Evolutionary conservation across 2,888 invertebrate species (phyloP), one percentile per base, ranked within the genome.

Genomic region (Himalopsyche tibetana): DNA sequence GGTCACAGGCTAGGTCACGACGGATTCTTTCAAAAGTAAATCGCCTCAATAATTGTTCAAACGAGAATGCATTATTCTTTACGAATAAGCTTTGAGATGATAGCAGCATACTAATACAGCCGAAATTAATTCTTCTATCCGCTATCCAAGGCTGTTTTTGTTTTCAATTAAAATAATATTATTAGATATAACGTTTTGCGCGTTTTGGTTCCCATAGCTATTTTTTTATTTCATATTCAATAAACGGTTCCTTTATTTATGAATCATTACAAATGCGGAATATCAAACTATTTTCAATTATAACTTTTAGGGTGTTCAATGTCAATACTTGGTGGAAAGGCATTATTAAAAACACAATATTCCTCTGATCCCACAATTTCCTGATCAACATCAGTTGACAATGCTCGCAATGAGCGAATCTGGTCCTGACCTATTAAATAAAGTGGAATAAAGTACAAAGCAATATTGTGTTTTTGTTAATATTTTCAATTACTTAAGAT

Each of bases 21-120:
- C n/a, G 19, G n/a, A 51, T 84, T 45, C 55, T 55, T 45, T 45
- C 69, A 51, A 83, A 84, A 80, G 55, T 55, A 84, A 38, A 28
- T 38, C 17, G n/a, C 36, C 79, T 55, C 9, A 80, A 9, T 40
- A 84, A 36, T 38, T 56, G 19, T 80, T 80, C 19, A 80, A 84
- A 55, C 38, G 79, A 80, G 51, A 80, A 45, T 28, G 28, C 45
- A 80, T 55, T 82, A 36, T 82, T 82, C 40, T 83, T 55, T 51
- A 55, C 63, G 55, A 80, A 84, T 11, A 55, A 79, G 38, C 55
- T 84, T n/a, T 55, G 45, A 51, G 69, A 36, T 45, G 36, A 74
- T 28, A 51, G 36, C 42, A 51, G 83, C 51, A 74, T 42, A 69
- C 74, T 74, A 74, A 74, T 74, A 74, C 12, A 15, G 38, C 3